Base-by-base conservation (phyloP, 2,113 vertebrate genomes). In the Microcebus griseorufus region DNA sequence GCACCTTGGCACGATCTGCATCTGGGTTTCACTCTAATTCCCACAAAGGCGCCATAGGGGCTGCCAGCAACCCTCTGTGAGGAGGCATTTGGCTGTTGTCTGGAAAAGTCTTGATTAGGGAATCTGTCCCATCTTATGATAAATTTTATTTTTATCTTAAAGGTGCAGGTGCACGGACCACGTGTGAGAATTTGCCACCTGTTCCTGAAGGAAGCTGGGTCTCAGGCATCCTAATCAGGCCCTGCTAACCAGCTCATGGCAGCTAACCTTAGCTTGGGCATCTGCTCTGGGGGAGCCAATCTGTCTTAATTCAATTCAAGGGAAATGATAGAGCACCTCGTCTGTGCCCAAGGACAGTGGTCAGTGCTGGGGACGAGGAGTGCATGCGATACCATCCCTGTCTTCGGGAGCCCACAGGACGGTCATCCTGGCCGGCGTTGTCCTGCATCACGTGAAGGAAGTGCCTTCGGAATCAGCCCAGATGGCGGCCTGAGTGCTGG, bases 91-190 rank as follows among this genome's bases (percentile, higher is more conserved):
- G 53, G 14, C 20, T 23, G 32, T 29, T 73, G 5, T 69, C 82
- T 94, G 53, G 58, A 55, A 86, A 81, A 86, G 42, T 42, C 13
- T 51, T 37, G 32, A 55, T 64, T 42, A 78, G n/a, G 39, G 60
- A 90, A 73, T 83, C 62, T 53, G 55, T 18, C 60, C 37, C 87
- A 80, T 90, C 65, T 82, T 6, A 34, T 37, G 60, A 81, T 37
- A 85, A 60, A 45, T n/a, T 39, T 42, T 16, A 60, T 48, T 58
- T 96, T 78, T 75, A 90, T 73, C 96, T 96, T 93, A n/a, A 58
- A 92, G 65, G 58, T 80, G 14, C 84, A 95, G 51, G 64, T 70
- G 12, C 64, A 10, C 8, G 55, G 67, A 18, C 45, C 39, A 22
- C 1, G 16, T 14, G 34, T 51, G 70, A 65, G 78, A 42, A 80